Percentiles rank a stretch among this genome's conserved stretches.
Conservation (phyloP, 2,113 vertebrate species). For the Argyrosomus japonicus region DNA sequence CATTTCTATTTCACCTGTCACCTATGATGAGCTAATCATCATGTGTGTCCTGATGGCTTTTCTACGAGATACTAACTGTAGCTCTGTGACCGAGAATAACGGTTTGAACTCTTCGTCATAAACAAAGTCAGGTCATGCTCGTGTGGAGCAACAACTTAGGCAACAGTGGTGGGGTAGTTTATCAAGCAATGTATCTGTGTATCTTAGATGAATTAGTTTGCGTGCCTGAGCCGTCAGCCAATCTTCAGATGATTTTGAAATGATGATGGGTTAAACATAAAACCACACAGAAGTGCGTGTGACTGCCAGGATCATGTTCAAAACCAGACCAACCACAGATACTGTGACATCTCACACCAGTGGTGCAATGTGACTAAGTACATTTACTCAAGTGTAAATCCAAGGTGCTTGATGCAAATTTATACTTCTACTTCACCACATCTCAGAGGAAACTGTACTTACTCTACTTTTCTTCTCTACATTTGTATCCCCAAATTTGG, state of each 20-base stretch:
- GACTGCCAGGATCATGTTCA: neutral
- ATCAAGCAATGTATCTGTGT: neutral
- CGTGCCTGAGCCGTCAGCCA: no score
- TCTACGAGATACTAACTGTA: neutral
- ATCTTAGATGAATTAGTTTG: neutral
- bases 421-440: no score
- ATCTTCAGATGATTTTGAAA: neutral
- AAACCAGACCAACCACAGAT: no score
- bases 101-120: neutral
- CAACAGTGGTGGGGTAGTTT: neutral
- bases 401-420: no score
- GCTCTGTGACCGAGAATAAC: neutral
- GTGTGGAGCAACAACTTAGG: neutral
- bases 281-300: neutral
- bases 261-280: neutral
- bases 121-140: conserved; percentile 7
- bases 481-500: no score
- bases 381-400: no score
- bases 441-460: no score
- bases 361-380: no score
- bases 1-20: neutral
- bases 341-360: no score
- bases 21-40: neutral
- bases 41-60: neutral
- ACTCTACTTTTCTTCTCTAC: no score